Evolutionary conservation across 2,113 vertebrate species (phyloP).

Genomic region (Phrynosoma blainvillii): DNA sequence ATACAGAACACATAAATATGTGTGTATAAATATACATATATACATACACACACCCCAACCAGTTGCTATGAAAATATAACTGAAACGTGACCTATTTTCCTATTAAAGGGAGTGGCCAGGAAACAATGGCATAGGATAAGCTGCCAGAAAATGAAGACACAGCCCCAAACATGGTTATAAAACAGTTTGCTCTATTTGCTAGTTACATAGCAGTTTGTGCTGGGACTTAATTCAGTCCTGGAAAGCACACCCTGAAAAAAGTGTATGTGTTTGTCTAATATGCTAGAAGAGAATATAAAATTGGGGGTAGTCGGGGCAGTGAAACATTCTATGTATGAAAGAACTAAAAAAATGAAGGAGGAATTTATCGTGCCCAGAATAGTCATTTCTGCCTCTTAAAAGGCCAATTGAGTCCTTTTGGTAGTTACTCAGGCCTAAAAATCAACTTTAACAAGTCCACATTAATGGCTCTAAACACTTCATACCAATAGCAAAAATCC

Average conservation of each 20-base stretch:
- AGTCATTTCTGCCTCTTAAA: too few relatives aligned
- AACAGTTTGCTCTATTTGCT: neutral
- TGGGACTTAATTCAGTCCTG: neutral
- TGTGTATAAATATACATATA: neutral
- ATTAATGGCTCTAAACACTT: too few relatives aligned
- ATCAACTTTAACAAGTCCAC: too few relatives aligned
- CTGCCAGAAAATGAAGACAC: too few relatives aligned
- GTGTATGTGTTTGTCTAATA: neutral
- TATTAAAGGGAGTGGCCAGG: neutral
- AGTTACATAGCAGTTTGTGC: too few relatives aligned
- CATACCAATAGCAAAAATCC: too few relatives aligned
- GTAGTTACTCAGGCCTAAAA: too few relatives aligned
- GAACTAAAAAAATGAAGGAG: neutral
- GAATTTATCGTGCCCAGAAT: too few relatives aligned
- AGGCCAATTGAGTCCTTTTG: too few relatives aligned
- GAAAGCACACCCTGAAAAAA: neutral
- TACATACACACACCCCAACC: neutral
- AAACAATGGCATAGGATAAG: neutral
- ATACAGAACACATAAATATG: neutral
- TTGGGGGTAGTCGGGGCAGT: neutral
- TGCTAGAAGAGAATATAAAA: neutral
- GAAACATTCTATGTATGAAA: neutral
- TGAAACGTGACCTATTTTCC: neutral
- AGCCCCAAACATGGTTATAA: neutral
- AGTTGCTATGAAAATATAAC: neutral